Conservation (phyloP, 64 coral and sea anemone genomes). For the Trachythela sp. region DNA sequence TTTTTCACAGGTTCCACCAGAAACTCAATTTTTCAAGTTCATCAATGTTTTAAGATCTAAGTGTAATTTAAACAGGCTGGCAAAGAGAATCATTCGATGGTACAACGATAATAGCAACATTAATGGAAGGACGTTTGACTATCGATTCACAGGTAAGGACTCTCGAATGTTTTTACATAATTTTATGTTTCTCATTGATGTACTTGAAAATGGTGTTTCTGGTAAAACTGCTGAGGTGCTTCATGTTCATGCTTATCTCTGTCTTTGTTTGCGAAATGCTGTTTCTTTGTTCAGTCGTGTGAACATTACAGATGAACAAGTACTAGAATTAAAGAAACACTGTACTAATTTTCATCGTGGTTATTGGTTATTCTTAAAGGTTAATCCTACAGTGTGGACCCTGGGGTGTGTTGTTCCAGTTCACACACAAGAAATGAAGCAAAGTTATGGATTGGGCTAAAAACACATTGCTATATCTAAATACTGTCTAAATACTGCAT, state of each 20-base stretch:
- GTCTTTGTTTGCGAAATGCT: constrained; percentile 13
- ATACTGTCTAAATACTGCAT: constrained; percentile 41
- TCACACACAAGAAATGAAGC: constrained; percentile 12
- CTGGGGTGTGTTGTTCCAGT: constrained; percentile 23
- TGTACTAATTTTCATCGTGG: constrained; percentile 28
- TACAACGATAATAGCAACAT: constrained; percentile 34
- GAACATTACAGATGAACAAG: neutral
- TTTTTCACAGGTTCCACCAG: constrained; percentile 43
- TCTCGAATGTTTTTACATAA: no score
- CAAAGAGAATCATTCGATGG: constrained; percentile 64
- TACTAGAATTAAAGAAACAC: neutral
- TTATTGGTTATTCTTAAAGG: no score
- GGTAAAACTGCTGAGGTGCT: neutral
- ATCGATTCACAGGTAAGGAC: constrained; percentile 58
- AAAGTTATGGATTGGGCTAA: neutral
- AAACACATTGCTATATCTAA: neutral
- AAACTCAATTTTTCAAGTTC: constrained; percentile 42
- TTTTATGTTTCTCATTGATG: no score
- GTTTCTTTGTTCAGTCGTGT: neutral
- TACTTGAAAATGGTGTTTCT: constrained; percentile 23
- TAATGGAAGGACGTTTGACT: constrained; percentile 34
- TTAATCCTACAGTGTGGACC: constrained; percentile 1
- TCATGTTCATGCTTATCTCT: constrained; percentile 3
- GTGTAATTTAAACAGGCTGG: constrained; percentile 27
- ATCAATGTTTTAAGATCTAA: constrained; percentile 33